phyloP scores from a whole-genome alignment of 2,888 invertebrate genomes.

The Sisyra nigra region DNA sequence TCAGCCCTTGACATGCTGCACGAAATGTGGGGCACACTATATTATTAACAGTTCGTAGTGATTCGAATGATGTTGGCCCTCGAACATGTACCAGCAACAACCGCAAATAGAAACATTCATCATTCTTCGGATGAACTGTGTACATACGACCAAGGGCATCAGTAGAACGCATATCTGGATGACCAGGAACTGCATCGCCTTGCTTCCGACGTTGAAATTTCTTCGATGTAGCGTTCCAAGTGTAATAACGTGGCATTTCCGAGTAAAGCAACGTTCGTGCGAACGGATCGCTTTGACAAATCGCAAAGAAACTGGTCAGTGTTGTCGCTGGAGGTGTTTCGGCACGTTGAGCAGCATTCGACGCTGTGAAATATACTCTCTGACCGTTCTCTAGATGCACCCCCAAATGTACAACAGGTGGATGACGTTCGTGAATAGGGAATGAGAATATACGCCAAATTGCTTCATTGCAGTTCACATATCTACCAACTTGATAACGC shows the following conservation, averaged over 20 bases:
- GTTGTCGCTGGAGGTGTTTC: conserved; percentile 13
- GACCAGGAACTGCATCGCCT: conserved; percentile 14
- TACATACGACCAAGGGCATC: conserved; percentile 17
- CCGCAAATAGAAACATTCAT: conserved; percentile 19
- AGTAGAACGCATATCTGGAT: conserved; percentile 11
- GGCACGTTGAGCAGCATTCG: conserved; percentile 11
- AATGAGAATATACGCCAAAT: conserved; percentile 12
- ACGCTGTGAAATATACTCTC: conserved; percentile 14
- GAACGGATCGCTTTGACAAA: conserved; percentile 14
- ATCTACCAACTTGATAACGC: conserved; percentile 14
- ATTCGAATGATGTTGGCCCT: conserved; percentile 20
- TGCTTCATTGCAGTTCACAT: conserved; percentile 14
- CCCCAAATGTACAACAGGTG: conserved; percentile 11
- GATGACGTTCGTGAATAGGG: conserved; percentile 7
- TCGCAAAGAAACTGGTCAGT: conserved; percentile 12
- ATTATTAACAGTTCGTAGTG: conserved; percentile 22
- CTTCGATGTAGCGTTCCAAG: conserved; percentile 19
- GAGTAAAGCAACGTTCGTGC: conserved; percentile 19
- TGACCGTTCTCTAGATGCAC: conserved; percentile 14
- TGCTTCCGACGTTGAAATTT: conserved; percentile 19
- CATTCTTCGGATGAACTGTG: conserved; percentile 18
- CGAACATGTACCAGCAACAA: conserved; percentile 18
- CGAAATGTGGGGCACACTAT: conserved; percentile 19
- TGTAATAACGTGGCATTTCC: conserved; percentile 20
- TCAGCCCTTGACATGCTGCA: conserved; percentile 16